Base-by-base conservation (phyloP, 35 echinoderm and acorn worm genomes). In the Ophiothrix spiculata region DNA sequence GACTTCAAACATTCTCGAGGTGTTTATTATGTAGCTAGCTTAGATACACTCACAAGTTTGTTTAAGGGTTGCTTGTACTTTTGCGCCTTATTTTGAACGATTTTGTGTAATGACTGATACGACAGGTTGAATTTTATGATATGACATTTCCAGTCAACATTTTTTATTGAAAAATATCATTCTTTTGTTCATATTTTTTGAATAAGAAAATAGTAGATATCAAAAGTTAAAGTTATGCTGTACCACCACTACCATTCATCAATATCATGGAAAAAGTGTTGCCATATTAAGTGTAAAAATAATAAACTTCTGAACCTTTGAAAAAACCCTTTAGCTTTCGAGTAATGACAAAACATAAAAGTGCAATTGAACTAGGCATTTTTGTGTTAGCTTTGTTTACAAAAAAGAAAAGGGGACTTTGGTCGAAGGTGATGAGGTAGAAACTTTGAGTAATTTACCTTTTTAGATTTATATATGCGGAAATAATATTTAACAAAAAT, bases 1-100 rank as follows among this genome's bases (percentile, higher is more conserved):
- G 32, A 86, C 84, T 56, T 86, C 84, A 86, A 86, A 86, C 84
- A 74, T 40, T 56, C 10, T 38, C 84, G 49, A 86, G 84, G 84
- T 86, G 84, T 77, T 74, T 76, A 86, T 39, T 86, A 31, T 31
- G 33, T 74, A 36, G 56, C 36, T 36, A 74, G 84, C 84, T 15
- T 15, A 25, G 60, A 12, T 69, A 69, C 60, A 69, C 60, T 69
- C 60, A 15, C 60, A 11, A 11, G 45, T 54, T 54, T 12, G 29
- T 69, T 15, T 69, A 69, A 4, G 77, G 84, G 84, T 86, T 37
- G 29, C 39, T 76, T 40, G 84, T 31, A 86, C 84, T 86, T 86
- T 86, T 76, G 76, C 82, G 31, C 38, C 37, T 74, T n/a, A 74
- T 25, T 36, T 36, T 74, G 25, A 2, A 46, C 45, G 45, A 54